Percentiles rank a stretch among this genome's conserved stretches.
Conservation (phyloP, 2,888 invertebrate genomes). For the Drosophila monieri region DNA sequence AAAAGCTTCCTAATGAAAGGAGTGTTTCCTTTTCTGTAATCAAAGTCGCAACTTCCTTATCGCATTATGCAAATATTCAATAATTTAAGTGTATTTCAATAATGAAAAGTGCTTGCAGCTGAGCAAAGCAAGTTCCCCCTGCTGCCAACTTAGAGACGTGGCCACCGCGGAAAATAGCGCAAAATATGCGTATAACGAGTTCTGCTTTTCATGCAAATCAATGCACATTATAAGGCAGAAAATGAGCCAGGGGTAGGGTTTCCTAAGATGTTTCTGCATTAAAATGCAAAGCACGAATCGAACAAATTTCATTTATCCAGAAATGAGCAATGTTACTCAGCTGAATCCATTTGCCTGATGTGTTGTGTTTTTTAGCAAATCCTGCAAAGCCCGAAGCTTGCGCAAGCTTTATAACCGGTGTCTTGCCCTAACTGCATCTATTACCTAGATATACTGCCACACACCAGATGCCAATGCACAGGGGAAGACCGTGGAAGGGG, state of each 20-base stretch:
- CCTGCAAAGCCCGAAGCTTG: slow-evolving; percentile 33
- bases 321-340: slow-evolving; percentile 49
- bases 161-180: slow-evolving; percentile 47
- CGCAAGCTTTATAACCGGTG: slow-evolving; percentile 25
- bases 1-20: slow-evolving; percentile 8
- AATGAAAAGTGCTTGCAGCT: slow-evolving; percentile 50
- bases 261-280: slow-evolving; percentile 33
- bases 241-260: slow-evolving; percentile 49
- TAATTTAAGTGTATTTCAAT: slow-evolving; percentile 51
- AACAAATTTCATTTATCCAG: slow-evolving; percentile 56
- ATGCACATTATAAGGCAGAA: slow-evolving; percentile 56
- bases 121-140: slow-evolving; percentile 17
- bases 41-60: slow-evolving; percentile 19
- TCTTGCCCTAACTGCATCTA: slow-evolving; percentile 58
- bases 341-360: slow-evolving; percentile 45
- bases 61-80: slow-evolving; percentile 55
- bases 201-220: slow-evolving; percentile 66
- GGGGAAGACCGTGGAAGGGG: background rate
- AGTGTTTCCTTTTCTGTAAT: slow-evolving; percentile 11
- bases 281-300: slow-evolving; percentile 61
- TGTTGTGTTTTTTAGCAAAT: slow-evolving; percentile 15
- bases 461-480: slow-evolving; percentile 15
- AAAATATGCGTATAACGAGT: slow-evolving; percentile 71
- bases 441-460: slow-evolving; percentile 12
- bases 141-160: slow-evolving; percentile 12